Percentiles rank a stretch among this genome's conserved stretches.
Evolutionary conservation across 2,888 invertebrate species (phyloP).

Genomic region (Ichneumoninae sp.): DNA sequence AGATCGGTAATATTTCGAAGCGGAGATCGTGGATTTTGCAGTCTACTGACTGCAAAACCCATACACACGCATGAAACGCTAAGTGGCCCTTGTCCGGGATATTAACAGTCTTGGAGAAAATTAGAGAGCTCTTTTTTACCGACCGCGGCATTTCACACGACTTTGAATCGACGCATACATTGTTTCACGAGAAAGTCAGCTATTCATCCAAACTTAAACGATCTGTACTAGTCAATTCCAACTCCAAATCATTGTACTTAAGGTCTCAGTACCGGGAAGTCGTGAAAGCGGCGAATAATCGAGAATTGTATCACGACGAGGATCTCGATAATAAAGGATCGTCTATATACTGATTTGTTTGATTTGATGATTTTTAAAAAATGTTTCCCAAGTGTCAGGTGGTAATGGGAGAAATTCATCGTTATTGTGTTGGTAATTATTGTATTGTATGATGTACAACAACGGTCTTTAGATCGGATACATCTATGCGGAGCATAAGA

Average conservation of each 20-base stretch:
- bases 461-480: not conserved
- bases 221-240: conserved; percentile 51
- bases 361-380: not conserved
- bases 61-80: not conserved
- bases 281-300: not conserved
- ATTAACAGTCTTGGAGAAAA: not conserved
- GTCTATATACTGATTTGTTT: not conserved
- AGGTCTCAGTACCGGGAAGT: conserved; percentile 24
- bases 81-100: not conserved
- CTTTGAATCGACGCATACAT: not conserved
- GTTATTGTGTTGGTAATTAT: not conserved
- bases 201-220: conserved; percentile 13
- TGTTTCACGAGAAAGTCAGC: not conserved
- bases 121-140: too few species aligned
- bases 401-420: not conserved
- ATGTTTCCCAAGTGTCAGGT: not conserved
- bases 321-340: conserved; percentile 11
- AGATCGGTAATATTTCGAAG: not conserved
- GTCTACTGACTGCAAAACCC: too few species aligned
- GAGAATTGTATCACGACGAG: not conserved
- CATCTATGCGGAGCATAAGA: not conserved
- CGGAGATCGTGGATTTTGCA: not conserved
- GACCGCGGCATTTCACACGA: too few species aligned
- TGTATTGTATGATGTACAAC: not conserved
- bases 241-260: conserved; percentile 44